Conservation (phyloP, 37 sponge, comb jelly and placozoan species). For the Chondrilla cf. caribensis region DNA sequence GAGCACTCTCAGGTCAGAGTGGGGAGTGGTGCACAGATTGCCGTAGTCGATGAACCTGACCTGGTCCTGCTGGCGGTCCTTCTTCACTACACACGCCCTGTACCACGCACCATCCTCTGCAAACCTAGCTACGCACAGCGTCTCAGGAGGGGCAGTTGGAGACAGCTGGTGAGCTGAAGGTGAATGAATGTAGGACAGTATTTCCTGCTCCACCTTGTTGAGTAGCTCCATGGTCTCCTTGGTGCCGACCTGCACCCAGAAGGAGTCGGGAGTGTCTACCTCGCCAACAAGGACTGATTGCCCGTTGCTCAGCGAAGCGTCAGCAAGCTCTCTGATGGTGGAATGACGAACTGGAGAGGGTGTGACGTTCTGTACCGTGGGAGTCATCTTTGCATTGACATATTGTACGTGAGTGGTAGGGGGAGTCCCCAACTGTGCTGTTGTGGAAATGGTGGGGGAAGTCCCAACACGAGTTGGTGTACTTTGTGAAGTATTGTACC, state of each 20-base stretch:
- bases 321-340: background rate
- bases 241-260: constrained; percentile 45
- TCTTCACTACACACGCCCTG: background rate
- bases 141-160: background rate
- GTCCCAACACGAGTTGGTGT: too few relatives aligned
- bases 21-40: constrained; percentile 21
- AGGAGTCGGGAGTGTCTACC: constrained; percentile 22
- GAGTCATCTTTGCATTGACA: background rate
- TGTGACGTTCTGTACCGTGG: background rate
- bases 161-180: background rate
- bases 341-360: background rate
- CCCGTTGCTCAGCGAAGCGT: background rate
- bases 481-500: too few relatives aligned
- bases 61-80: background rate
- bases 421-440: too few relatives aligned
- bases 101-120: constrained; percentile 56
- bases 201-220: constrained; percentile 8
- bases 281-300: constrained; percentile 16
- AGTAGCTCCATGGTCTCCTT: background rate
- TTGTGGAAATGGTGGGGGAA: too few relatives aligned
- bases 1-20: constrained; percentile 22
- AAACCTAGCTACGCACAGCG: constrained; percentile 44
- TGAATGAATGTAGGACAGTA: background rate
- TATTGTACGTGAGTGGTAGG: too few relatives aligned
- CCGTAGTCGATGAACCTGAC: constrained; percentile 66